Percentiles rank a stretch among this genome's conserved stretches.
Evolutionary conservation across 2,113 vertebrate genomes (phyloP).

Genomic region (Lasiurus borealis): DNA sequence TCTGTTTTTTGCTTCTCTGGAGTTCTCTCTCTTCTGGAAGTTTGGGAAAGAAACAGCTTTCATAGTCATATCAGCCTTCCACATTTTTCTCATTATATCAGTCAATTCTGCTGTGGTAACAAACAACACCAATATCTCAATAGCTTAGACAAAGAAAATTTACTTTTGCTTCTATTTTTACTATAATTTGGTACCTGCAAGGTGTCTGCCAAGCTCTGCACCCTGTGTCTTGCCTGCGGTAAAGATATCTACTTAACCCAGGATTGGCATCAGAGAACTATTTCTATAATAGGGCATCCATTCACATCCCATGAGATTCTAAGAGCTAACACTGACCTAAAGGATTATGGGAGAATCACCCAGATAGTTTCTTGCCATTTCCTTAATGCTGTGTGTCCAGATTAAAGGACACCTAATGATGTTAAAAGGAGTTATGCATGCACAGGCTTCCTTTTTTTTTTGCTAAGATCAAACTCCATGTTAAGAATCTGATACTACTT

Average conservation of each 20-base stretch:
- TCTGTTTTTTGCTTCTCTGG: neutral
- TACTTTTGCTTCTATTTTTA: conserved; percentile 1
- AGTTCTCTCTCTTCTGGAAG: neutral
- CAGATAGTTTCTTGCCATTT: neutral
- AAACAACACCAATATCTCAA: neutral
- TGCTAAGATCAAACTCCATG: neutral
- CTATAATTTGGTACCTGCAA: neutral
- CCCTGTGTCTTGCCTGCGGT: neutral
- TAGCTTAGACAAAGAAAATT: neutral
- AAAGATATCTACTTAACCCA: conserved; percentile 24
- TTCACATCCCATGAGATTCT: conserved; percentile 41
- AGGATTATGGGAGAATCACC: neutral
- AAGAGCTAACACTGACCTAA: neutral
- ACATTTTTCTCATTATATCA: neutral
- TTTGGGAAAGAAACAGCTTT: neutral
- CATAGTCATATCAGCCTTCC: neutral
- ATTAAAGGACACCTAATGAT: neutral
- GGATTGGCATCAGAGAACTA: neutral
- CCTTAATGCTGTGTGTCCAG: neutral
- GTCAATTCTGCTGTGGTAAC: neutral
- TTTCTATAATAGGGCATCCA: conserved; percentile 1
- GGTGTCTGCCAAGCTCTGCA: neutral
- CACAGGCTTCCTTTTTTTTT: neutral
- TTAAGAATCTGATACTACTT: neutral
- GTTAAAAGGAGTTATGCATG: neutral